A percentile compares a stretch with the other conserved stretches of the same genome.
phyloP scores from a whole-genome alignment of 2,113 vertebrate species.

The Chamaetylas fuelleborni region DNA sequence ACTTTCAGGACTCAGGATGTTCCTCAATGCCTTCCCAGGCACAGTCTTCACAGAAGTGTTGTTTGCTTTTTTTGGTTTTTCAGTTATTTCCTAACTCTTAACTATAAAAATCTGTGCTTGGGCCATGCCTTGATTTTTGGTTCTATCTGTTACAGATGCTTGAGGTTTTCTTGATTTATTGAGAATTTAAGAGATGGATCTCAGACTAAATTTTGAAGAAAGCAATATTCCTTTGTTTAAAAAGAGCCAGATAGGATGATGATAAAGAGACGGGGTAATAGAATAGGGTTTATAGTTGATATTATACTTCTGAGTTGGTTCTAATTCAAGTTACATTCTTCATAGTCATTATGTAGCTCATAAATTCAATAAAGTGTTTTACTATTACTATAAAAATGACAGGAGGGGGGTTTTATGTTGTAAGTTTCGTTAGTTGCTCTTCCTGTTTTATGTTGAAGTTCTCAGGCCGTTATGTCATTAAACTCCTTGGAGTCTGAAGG shows the following conservation, averaged over 20 bases:
- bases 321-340: constrained; percentile 84
- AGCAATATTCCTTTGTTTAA: constrained; percentile 60
- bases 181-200: constrained; percentile 36
- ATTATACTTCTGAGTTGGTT: constrained; percentile 80
- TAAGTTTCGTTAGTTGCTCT: constrained; percentile 83
- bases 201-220: constrained; percentile 52
- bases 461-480: constrained; percentile 80
- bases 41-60: background rate
- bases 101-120: background rate
- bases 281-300: constrained; percentile 81
- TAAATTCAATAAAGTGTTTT: constrained; percentile 89
- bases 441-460: constrained; percentile 80
- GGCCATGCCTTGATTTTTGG: background rate
- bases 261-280: constrained; percentile 70
- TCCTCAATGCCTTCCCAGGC: background rate
- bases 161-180: constrained; percentile 40
- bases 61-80: background rate
- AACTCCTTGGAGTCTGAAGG: constrained; percentile 79
- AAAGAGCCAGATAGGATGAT: constrained; percentile 61
- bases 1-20: background rate
- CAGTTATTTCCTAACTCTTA: background rate
- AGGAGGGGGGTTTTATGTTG: constrained; percentile 85
- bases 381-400: constrained; percentile 86
- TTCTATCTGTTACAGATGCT: background rate
- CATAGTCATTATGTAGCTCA: constrained; percentile 84